Evolutionary conservation across 1,140 invertebrate species (phyloP), one percentile per base, ranked within the genome.

Genomic region (Brevipalpus yothersi): DNA sequence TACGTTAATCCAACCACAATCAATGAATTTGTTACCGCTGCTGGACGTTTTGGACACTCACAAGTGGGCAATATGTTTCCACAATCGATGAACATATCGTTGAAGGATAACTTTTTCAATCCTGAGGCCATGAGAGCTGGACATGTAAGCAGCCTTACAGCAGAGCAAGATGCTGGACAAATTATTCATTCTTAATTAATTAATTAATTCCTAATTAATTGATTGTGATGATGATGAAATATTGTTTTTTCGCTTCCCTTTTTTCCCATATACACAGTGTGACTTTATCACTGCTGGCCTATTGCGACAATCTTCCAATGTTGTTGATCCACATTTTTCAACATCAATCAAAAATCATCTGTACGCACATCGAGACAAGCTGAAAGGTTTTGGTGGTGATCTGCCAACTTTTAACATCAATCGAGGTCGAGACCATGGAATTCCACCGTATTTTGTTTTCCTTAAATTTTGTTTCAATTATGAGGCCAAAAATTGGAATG

Each of bases 31-130:
- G 73, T 77, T 4, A 71, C 79, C 4, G 79, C 79, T 42, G 80
- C 87, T 1, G 92, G 82, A 72, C 76, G 88, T 59, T 93, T 96
- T 69, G 93, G 93, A 0, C 92, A 96, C 70, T 90, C 88, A 0
- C 70, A 96, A 23, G 76, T 96, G 23, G 40, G 10, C 10, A 21
- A 47, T 11, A 31, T 41, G 7, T 5, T 17, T 8, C 39, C 9
- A 31, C 0, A 45, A 21, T n/a, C 31, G n/a, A 49, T 15, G 17
- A 58, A 39, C 41, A 12, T 45, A 51, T 58, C 11, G 55, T 15
- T 31, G 21, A 31, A 31, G 31, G 31, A 31, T 31, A 31, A 31
- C 5, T 31, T 31, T 5, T 31, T 31, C 31, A 31, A 31, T 31
- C 31, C 31, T 5, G 15, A 21, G 42, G n/a, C 41, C 45, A 39